Base-by-base conservation (phyloP, 2,113 vertebrate species). In the Eulemur macaco region DNA sequence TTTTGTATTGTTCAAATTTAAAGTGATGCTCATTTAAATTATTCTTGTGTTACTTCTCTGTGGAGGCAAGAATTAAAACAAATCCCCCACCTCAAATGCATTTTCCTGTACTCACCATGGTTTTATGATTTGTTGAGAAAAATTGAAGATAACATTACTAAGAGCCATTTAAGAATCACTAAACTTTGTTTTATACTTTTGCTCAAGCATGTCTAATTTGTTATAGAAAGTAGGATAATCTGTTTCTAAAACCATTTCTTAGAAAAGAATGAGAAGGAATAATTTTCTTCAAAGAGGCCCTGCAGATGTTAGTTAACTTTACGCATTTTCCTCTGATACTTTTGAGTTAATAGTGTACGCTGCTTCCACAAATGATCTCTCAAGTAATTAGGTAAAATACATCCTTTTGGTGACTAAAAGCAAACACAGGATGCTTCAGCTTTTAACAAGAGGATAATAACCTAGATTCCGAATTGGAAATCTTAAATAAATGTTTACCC, bases 401-500 rank as follows among this genome's bases (percentile, higher is more conserved):
- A 69, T 63, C 37, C 21, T 80, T 77, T 86, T 69, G 23, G 34
- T 91, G 17, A 27, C n/a, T 89, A 50, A 95, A 91, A 92, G 86
- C 47, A 86, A 91, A 74, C 20, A 78, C 2, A 37, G 52, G 34
- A 89, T 94, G 17, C 21, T 86, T 76, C 45, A 63, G 31, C 60
- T 91, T 94, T 73, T 86, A 71, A 0, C 5, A 88, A 97, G 21
- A 74, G 42, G 25, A 56, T 92, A 93, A 77, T 94, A 88, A 86
- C 21, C 37, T 89, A 92, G 45, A 82, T 97, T 78, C 47, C 64
- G 86, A 95, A 78, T 58, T 96, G 69, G 56, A 93, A 96, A 84
- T 69, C 58, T 90, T 87, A 96, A 96, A 96, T 89, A 91, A 92
- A 87, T 96, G 66, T 96, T 96, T 97, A 95, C 60, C 34, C 50